Evolutionary conservation across 2,113 vertebrate genomes (phyloP), one percentile per base, ranked within the genome.

Genomic region (Dendrocopos noguchii): DNA sequence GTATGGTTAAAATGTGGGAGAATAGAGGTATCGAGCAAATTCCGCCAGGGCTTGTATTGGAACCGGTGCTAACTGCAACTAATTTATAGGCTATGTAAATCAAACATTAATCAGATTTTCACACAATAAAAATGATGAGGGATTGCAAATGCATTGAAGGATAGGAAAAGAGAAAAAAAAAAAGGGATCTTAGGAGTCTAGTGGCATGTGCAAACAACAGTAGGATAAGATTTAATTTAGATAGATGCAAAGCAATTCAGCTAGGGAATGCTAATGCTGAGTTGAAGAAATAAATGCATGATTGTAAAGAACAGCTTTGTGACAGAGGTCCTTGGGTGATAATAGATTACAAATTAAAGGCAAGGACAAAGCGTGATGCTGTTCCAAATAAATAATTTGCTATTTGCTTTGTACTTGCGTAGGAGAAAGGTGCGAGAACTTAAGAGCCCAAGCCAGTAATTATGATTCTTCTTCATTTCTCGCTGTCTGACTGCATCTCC

Each of bases 161-260:
- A 72, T 79, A 79, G 42, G 2, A 15, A 24, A 24, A 8, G 15
- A 55, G 67, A 73, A 82, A 71, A 94, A 71, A 87, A 29, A 87
- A 83, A 36, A n/a, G n/a, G 36, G 39, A 90, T 91, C 71, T 92
- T 33, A 92, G 70, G 80, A 88, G 94, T 92, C 89, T 84, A 72
- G 73, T 84, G 80, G 73, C 74, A 87, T 91, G 83, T 93, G 92
- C 84, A 97, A 93, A 93, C 85, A 96, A 94, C 91, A 91, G 61
- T 85, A 75, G 91, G 85, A 74, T 93, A 87, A 96, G 93, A 97
- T 97, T 97, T 97, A 96, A 97, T 96, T 97, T 97, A 97, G 96
- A 96, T 96, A 97, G 94, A 88, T 91, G 90, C 87, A 61, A 57
- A 91, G 80, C 93, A 91, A 82, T 95, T 95, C 89, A 87, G 65